phyloP scores from a whole-genome alignment of 1,140 invertebrate species.

The Meloidogyne chitwoodi region DNA sequence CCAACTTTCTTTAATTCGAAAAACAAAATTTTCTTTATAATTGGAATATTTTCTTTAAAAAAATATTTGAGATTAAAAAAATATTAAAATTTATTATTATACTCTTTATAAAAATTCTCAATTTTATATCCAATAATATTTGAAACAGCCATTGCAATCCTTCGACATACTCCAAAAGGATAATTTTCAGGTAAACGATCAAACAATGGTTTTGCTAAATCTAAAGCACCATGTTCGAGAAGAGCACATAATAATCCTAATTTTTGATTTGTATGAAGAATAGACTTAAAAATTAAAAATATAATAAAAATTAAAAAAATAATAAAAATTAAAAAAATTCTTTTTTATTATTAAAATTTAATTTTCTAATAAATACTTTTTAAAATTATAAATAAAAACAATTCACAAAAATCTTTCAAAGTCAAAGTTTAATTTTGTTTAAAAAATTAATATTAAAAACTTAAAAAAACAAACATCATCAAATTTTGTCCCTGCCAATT shows the following conservation, averaged over 20 bases:
- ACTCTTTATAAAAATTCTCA: slow-evolving; percentile 81
- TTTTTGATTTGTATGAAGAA: slow-evolving; percentile 77
- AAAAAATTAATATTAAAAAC: too few relatives aligned
- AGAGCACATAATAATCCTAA: slow-evolving; percentile 83
- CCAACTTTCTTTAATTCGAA: slow-evolving; percentile 25
- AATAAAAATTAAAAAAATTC: neutral
- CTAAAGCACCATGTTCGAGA: slow-evolving; percentile 82
- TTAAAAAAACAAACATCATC: slow-evolving; percentile 28
- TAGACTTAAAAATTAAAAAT: slow-evolving; percentile 45
- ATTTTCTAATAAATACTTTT: too few relatives aligned
- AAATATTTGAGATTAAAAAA: slow-evolving; percentile 6
- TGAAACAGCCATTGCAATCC: slow-evolving; percentile 76
- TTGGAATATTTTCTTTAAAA: slow-evolving; percentile 34
- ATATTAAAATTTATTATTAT: slow-evolving; percentile 42
- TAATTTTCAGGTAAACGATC: slow-evolving; percentile 77
- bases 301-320: too few relatives aligned
- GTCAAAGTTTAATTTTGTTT: too few relatives aligned
- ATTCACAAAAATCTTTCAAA: too few relatives aligned
- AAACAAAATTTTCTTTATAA: slow-evolving; percentile 9
- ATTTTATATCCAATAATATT: slow-evolving; percentile 77
- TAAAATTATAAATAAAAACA: too few relatives aligned
- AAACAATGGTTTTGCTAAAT: slow-evolving; percentile 74
- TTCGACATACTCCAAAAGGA: slow-evolving; percentile 68
- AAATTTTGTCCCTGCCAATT: slow-evolving; percentile 30
- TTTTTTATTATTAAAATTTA: too few relatives aligned